These are phyloP conservation scores for Myiopsitta monachus DNA, from an alignment of 2,113 vertebrate genomes.

Conservation along the genomic window DNA sequence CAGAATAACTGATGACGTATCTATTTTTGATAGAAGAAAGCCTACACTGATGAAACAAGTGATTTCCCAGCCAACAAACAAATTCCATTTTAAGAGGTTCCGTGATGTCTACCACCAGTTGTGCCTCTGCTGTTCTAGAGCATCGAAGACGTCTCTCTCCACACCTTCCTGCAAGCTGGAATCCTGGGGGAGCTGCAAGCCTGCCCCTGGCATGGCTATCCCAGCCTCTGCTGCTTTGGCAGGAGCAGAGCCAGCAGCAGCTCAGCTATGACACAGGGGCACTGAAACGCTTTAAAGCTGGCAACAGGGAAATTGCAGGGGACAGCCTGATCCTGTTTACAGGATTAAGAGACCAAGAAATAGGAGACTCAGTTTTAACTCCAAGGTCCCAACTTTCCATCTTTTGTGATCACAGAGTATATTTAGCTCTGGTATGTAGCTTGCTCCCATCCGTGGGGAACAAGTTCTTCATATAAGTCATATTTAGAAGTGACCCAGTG, in stretches of 20 bases:
- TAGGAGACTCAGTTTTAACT: conserved; percentile 20
- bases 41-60: background rate
- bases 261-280: background rate
- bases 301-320: background rate
- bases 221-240: background rate
- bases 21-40: background rate
- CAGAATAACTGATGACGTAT: background rate
- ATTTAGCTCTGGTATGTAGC: conserved; percentile 60
- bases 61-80: background rate
- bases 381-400: conserved; percentile 5
- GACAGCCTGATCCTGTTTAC: background rate
- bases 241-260: background rate
- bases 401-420: conserved; percentile 57
- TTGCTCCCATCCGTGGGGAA: conserved; percentile 38
- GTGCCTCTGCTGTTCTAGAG: background rate
- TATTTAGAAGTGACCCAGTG: conserved; percentile 59
- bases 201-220: background rate
- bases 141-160: background rate
- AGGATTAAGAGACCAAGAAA: background rate
- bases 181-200: background rate
- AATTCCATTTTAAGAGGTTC: background rate
- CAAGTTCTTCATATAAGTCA: conserved; percentile 35
- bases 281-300: background rate
- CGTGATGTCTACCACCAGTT: background rate
- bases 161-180: background rate